Evolutionary conservation across 2,797 vertebrate species (phyloP), one percentile per base, ranked within the genome.

Genomic region (Pagetopsis macropterus): DNA sequence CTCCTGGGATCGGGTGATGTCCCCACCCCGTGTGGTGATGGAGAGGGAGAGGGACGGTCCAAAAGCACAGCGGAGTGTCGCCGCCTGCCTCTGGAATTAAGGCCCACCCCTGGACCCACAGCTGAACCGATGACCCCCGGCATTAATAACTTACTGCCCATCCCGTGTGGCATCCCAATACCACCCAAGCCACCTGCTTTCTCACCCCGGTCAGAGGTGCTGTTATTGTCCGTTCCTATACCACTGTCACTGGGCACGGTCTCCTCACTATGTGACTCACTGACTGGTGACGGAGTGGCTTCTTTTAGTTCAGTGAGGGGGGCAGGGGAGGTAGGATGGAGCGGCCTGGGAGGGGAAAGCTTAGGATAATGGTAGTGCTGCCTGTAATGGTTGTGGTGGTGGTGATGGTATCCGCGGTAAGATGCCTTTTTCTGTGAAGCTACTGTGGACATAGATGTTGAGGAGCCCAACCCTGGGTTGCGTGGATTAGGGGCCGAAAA

Each of bases 141-240:
- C 92, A 95, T 94, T 79, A 95, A 87, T 61, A 95, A 84, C n/a
- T 94, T 94, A 61, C 92, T 75, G 44, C 91, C 86, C 65, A 94
- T 85, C 15, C 91, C 91, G 0, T 91, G 87, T 1, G 93, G 80
- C 21, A 94, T 73, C 21, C 91, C 92, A n/a, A 93, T 89, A 50
- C 85, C 91, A 40, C 93, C 91, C 65, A 94, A 84, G 27, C 90
- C 66, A 17, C 90, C 94, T 21, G 89, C 95, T 85, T 99, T 99
- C 93, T 99, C 98, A 0, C 97, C 97, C 1, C 98, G 94, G 84
- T 99, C 98, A 0, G 98, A 99, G 3, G 98, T 99, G 87, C 98
- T 99, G 92, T 99, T 99, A 73, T 99, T 99, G 85, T 99, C 98
- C 0, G 98, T 99, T 65, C 98, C 98, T 5, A 99, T 99, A 11